Percentiles rank a stretch among this genome's conserved stretches.
Conservation (phyloP, 2,113 vertebrate genomes). For the Euleptes europaea region DNA sequence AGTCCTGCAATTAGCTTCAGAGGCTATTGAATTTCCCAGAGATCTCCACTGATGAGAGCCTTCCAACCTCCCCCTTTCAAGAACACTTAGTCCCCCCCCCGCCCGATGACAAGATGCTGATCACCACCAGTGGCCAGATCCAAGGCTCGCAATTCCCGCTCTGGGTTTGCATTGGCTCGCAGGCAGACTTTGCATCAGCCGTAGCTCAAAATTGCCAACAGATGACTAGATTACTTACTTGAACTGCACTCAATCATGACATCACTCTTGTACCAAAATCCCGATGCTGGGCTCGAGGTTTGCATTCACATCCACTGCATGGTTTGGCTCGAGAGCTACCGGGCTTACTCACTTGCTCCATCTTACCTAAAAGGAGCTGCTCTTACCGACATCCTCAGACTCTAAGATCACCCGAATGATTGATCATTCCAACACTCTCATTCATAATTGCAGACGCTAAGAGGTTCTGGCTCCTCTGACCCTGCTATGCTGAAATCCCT, state of each 20-base stretch:
- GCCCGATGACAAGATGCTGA: slow-evolving; percentile 42
- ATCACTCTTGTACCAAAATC: slow-evolving; percentile 64
- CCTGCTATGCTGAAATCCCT: slow-evolving; percentile 59
- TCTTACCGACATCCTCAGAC: slow-evolving; percentile 57
- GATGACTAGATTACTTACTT: slow-evolving; percentile 65
- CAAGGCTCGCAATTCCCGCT: slow-evolving; percentile 39
- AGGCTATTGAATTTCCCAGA: background rate
- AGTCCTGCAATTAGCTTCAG: background rate
- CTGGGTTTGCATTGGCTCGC: slow-evolving; percentile 51
- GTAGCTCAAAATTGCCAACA: slow-evolving; percentile 69
- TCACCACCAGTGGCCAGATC: slow-evolving; percentile 45
- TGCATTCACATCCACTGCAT: slow-evolving; percentile 60
- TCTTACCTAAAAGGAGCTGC: slow-evolving; percentile 61
- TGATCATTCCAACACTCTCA: slow-evolving; percentile 51
- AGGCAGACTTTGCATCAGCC: slow-evolving; percentile 55
- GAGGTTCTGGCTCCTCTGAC: slow-evolving; percentile 55
- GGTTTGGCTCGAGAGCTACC: slow-evolving; percentile 72
- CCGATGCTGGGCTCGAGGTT: slow-evolving; percentile 52
- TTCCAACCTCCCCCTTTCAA: background rate
- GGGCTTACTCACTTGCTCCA: slow-evolving; percentile 65
- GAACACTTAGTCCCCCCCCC: slow-evolving; percentile 1
- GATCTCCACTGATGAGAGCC: slow-evolving; percentile 14
- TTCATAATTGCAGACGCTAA: slow-evolving; percentile 49
- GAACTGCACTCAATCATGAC: slow-evolving; percentile 71
- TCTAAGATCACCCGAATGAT: slow-evolving; percentile 62